A percentile compares a stretch with the other conserved stretches of the same genome.
These are phyloP conservation scores for Cottus gobio DNA, from an alignment of 2,113 vertebrate genomes.

Conservation along the genomic window DNA sequence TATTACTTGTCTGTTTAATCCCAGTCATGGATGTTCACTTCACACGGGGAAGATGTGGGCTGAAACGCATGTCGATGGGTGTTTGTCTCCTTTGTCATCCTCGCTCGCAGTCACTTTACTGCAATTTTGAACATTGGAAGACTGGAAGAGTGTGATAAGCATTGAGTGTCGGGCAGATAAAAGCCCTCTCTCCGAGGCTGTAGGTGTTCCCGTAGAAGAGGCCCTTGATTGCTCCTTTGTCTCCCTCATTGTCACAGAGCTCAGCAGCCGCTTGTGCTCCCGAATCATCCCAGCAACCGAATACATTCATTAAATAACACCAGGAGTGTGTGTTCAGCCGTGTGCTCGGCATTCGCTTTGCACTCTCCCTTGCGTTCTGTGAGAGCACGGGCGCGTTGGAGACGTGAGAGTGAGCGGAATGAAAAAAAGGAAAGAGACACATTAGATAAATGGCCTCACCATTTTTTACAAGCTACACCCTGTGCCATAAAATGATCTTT, in stretches of 20 bases:
- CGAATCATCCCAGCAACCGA: constrained; percentile 40
- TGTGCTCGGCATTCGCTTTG: constrained; percentile 51
- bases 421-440: constrained; percentile 16
- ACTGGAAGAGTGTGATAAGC: constrained; percentile 63
- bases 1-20: constrained; percentile 19
- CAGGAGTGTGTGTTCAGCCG: constrained; percentile 44
- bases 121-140: constrained; percentile 51
- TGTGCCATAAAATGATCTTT: constrained; percentile 44
- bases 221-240: constrained; percentile 62
- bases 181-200: constrained; percentile 44
- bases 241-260: constrained; percentile 45
- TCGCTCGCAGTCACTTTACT: background rate
- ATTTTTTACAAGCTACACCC: constrained; percentile 38
- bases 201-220: constrained; percentile 50
- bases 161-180: constrained; percentile 56
- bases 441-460: constrained; percentile 51
- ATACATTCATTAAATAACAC: constrained; percentile 66
- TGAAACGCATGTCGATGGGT: constrained; percentile 15
- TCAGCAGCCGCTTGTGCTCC: constrained; percentile 43
- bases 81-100: constrained; percentile 31
- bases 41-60: background rate
- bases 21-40: constrained; percentile 15
- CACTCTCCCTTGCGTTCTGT: constrained; percentile 35
- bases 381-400: constrained; percentile 28
- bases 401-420: background rate